phyloP scores from a whole-genome alignment of 2,113 vertebrate genomes.

The Rana temporaria region DNA sequence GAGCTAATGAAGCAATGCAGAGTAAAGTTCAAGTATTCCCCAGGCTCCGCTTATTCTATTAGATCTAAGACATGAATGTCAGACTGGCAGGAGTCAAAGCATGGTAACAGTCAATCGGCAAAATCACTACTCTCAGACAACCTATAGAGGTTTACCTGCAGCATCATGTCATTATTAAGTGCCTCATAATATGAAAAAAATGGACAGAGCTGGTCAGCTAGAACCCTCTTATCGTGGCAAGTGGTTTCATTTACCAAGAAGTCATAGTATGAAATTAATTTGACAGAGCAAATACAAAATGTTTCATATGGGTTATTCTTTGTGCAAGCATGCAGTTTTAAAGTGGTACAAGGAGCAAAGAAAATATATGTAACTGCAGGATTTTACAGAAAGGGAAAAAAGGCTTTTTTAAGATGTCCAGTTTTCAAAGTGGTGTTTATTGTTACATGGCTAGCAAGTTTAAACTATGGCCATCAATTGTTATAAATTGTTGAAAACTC shows the following conservation, averaged over 20 bases:
- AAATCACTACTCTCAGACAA: constrained; percentile 59
- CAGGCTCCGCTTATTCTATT: constrained; percentile 82
- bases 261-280: constrained; percentile 64
- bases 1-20: constrained; percentile 84
- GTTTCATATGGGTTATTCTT: background rate
- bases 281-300: background rate
- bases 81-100: constrained; percentile 68
- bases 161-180: constrained; percentile 78
- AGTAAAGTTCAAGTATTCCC: constrained; percentile 89
- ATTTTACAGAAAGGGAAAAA: background rate
- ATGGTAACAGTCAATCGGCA: constrained; percentile 59
- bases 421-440: too few species aligned
- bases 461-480: too few species aligned
- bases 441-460: too few species aligned
- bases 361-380: background rate
- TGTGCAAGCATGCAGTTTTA: background rate
- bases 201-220: constrained; percentile 78
- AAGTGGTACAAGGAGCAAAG: background rate
- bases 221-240: constrained; percentile 81
- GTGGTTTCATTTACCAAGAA: constrained; percentile 81
- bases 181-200: constrained; percentile 80
- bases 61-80: constrained; percentile 74
- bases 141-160: constrained; percentile 77
- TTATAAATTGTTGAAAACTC: too few species aligned
- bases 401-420: too few species aligned